A percentile compares a stretch with the other conserved stretches of the same genome.
These are phyloP conservation scores for Chrysogorgia sp. DNA, from an alignment of 92 coral and sea anemone species.

Conservation along the genomic window DNA sequence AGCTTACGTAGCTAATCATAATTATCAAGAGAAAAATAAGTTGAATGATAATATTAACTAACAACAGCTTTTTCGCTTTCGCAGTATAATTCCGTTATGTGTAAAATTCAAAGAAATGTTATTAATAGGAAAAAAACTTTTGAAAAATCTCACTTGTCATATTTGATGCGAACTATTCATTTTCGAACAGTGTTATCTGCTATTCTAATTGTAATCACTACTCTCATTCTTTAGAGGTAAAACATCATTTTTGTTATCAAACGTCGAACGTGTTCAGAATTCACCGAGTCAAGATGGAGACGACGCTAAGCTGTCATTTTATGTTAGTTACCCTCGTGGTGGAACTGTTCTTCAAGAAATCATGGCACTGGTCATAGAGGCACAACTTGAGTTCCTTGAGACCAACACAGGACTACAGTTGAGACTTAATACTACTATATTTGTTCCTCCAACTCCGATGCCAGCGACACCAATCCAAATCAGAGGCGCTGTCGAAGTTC, in stretches of 20 bases:
- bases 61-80: too few species aligned
- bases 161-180: too few species aligned
- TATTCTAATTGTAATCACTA: not conserved
- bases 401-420: conserved; percentile 12
- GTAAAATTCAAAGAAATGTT: too few species aligned
- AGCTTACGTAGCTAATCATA: too few species aligned
- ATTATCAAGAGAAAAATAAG: too few species aligned
- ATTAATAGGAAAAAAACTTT: too few species aligned
- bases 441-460: not conserved
- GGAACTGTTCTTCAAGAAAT: conserved; percentile 6
- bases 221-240: not conserved
- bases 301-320: not conserved
- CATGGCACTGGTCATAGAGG: not conserved
- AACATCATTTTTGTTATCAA: not conserved
- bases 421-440: not conserved
- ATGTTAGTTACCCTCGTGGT: conserved; percentile 29
- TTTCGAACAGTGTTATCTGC: too few species aligned
- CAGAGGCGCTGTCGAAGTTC: conserved; percentile 1
- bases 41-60: too few species aligned
- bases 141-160: too few species aligned
- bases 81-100: too few species aligned
- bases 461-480: conserved; percentile 8
- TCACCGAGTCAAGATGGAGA: conserved; percentile 15
- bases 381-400: not conserved
- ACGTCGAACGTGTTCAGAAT: not conserved